phyloP scores from a whole-genome alignment of 2,888 invertebrate genomes.

The Acanthosepion esculentum region DNA sequence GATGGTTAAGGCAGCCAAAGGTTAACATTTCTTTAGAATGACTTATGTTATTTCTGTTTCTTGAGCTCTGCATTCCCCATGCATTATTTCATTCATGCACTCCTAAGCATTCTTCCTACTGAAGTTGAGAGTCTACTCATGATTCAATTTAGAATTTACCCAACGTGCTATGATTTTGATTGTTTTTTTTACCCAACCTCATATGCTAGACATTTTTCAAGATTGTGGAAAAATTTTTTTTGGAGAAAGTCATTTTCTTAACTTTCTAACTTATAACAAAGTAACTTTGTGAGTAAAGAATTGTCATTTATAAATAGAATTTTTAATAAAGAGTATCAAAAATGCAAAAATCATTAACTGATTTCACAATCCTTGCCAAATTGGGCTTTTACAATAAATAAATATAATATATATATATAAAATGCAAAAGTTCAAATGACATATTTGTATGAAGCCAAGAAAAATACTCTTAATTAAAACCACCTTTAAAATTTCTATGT shows the following conservation, averaged over 20 bases:
- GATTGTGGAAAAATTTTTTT: not conserved
- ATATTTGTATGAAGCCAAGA: not conserved
- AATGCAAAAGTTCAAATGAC: not conserved
- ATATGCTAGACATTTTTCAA: not conserved
- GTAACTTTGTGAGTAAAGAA: not conserved
- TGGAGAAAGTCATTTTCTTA: not conserved
- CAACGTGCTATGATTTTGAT: not conserved
- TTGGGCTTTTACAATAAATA: no score
- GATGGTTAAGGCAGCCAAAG: not conserved
- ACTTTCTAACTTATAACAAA: not conserved
- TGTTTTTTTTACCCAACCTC: not conserved
- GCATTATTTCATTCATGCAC: conserved; percentile 6
- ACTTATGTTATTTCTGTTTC: not conserved
- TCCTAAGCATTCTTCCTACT: not conserved
- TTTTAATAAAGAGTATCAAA: no score
- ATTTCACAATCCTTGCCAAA: not conserved
- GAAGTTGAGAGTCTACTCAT: not conserved
- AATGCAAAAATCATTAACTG: not conserved
- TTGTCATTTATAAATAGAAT: no score
- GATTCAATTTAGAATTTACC: conserved; percentile 8
- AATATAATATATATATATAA: not conserved
- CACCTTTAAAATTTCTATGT: not conserved
- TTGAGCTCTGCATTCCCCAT: conserved; percentile 11
- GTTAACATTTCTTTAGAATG: not conserved
- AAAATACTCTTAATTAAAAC: not conserved